A percentile compares a stretch with the other conserved stretches of the same genome.
phyloP scores from a whole-genome alignment of 2,797 vertebrate species.

The Pangasius larnaudii region DNA sequence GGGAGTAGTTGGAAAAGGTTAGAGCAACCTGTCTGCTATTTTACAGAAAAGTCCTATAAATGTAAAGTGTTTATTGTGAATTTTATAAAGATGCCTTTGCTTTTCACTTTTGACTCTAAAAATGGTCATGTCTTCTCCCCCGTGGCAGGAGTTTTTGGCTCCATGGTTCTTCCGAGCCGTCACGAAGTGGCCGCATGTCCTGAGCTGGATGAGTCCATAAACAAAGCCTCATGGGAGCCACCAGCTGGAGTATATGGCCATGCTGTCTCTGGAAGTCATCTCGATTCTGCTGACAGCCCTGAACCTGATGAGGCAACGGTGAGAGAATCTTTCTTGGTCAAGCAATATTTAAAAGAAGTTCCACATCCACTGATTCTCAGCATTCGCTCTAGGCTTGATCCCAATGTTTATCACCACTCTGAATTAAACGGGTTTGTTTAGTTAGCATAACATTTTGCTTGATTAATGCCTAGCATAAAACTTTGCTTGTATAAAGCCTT shows the following conservation, averaged over 20 bases:
- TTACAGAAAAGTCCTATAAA: too few species aligned
- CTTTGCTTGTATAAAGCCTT: neutral
- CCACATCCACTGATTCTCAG: neutral
- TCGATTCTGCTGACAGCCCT: conserved; percentile 58
- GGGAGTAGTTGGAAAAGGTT: conserved; percentile 88
- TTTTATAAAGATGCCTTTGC: neutral
- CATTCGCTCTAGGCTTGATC: neutral
- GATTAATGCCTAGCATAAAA: neutral
- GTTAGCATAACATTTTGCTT: neutral
- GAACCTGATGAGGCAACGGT: conserved; percentile 54
- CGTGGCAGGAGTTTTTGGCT: conserved; percentile 83
- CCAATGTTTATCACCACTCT: neutral
- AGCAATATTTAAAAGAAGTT: neutral
- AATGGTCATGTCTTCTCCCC: neutral
- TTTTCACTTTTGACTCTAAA: neutral
- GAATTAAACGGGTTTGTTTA: too few species aligned
- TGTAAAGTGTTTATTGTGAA: neutral
- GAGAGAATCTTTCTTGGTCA: neutral
- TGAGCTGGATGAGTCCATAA: conserved; percentile 66
- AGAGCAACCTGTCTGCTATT: conserved; percentile 38
- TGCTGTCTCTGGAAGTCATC: conserved; percentile 64
- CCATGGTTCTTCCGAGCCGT: conserved; percentile 58
- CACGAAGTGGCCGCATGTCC: conserved; percentile 63
- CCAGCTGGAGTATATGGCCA: conserved; percentile 70
- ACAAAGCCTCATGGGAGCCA: conserved; percentile 64